Evolutionary conservation across 2,113 vertebrate species (phyloP).

Genomic region (Narcine bancroftii): DNA sequence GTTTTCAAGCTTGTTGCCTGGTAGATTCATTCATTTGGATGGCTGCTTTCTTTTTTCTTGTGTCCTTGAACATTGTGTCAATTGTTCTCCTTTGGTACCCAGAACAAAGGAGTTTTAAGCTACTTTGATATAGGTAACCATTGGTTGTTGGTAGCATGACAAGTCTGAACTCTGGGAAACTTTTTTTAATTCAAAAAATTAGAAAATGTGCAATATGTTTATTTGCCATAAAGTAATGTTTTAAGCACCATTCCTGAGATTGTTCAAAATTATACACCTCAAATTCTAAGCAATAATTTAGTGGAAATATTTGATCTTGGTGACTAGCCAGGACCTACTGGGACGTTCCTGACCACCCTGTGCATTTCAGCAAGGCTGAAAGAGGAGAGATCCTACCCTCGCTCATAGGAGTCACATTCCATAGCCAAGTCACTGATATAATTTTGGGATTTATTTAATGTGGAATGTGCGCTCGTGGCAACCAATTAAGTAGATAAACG

Average conservation of each 20-base stretch:
- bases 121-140: conserved; percentile 25
- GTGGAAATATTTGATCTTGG: background rate
- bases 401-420: background rate
- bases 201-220: background rate
- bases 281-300: background rate
- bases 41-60: conserved; percentile 3
- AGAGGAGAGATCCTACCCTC: background rate
- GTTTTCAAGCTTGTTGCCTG: background rate
- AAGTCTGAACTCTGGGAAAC: conserved; percentile 6
- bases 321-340: background rate
- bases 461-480: background rate
- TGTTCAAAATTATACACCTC: background rate
- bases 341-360: no score
- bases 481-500: background rate
- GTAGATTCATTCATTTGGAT: conserved; percentile 9
- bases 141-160: conserved; percentile 3
- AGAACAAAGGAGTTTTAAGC: conserved; percentile 22
- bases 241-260: background rate
- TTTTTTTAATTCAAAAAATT: background rate
- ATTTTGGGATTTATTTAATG: background rate
- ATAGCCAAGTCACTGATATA: background rate
- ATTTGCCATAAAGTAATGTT: background rate
- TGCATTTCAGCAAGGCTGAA: background rate
- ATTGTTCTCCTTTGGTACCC: background rate
- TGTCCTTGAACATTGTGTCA: conserved; percentile 23